phyloP scores from a whole-genome alignment of 2,888 invertebrate genomes.

The Rotaria sp. region DNA sequence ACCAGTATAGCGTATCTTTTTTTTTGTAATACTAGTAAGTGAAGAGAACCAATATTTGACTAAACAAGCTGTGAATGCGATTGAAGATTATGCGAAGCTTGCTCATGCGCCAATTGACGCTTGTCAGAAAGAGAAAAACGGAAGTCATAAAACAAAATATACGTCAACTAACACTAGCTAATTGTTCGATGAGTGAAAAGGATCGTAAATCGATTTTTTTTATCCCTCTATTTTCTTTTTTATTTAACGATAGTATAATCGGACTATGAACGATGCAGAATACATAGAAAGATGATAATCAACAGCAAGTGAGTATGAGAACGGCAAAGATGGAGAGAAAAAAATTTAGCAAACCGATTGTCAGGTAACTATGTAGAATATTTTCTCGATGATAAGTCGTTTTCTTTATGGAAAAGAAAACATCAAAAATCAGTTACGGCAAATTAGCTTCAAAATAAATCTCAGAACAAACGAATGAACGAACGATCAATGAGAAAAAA shows the following conservation, averaged over 20 bases:
- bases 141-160: constrained; percentile 11
- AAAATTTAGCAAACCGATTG: neutral
- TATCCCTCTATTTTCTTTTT: neutral
- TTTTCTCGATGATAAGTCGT: neutral
- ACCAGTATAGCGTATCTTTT: neutral
- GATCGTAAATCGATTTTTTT: neutral
- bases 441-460: neutral
- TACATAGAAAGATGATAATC: neutral
- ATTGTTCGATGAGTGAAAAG: neutral
- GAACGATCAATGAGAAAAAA: neutral
- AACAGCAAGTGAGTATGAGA: neutral
- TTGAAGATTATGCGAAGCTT: neutral
- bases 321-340: neutral
- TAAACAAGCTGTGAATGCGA: neutral
- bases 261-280: neutral
- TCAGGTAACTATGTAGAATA: neutral
- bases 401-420: neutral
- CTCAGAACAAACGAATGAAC: neutral
- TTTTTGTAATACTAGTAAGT: neutral
- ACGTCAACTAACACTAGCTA: neutral
- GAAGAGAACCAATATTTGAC: neutral
- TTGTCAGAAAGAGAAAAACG: neutral
- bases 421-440: neutral
- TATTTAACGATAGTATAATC: neutral
- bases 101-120: neutral